Evolutionary conservation across 2,888 invertebrate species (phyloP), one percentile per base, ranked within the genome.

Genomic region (Nezara viridula): DNA sequence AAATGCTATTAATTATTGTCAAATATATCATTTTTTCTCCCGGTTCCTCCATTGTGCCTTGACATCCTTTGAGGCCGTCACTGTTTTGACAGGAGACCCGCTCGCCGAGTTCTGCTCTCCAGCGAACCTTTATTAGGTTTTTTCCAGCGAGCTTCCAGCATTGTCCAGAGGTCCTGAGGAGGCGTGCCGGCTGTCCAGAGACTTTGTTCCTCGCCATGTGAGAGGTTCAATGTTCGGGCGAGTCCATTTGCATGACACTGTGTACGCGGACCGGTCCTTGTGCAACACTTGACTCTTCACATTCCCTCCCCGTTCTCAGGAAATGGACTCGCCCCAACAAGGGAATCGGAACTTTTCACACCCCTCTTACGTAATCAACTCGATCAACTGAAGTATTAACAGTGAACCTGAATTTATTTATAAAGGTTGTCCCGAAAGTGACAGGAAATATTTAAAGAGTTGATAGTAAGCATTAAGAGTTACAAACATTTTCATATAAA

Each of bases 271-370:
- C 81, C 81, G 81, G 81, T 81, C 81, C 81, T 81, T 81, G 81
- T 40, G 81, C 81, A 81, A 81, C 47, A 81, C 81, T 47, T 81
- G 44, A 81, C 81, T 81, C 81, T 21, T n/a, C 40, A 21, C 3
- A 9, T n/a, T 19, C 77, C 40, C 44, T 44, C 44, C 77, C 24
- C 81, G 40, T 81, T 81, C 81, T 81, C 81, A 81, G 81, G 81
- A 81, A 81, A 44, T 47, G 81, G 81, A 14, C 81, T 40, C 12
- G 12, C 44, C 81, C 44, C 44, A n/a, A 19, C 44, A 7, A 6
- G 81, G 44, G 81, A 81, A 81, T 81, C 81, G 44, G n/a, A 47
- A 40, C 81, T 81, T 81, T 81, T 81, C 81, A 81, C 81, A 81
- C 81, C 40, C 44, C n/a, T n/a, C 81, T 81, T 81, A 44, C 44